phyloP scores from a whole-genome alignment of 2,113 vertebrate genomes.

The Illadopsis cleaveri region DNA sequence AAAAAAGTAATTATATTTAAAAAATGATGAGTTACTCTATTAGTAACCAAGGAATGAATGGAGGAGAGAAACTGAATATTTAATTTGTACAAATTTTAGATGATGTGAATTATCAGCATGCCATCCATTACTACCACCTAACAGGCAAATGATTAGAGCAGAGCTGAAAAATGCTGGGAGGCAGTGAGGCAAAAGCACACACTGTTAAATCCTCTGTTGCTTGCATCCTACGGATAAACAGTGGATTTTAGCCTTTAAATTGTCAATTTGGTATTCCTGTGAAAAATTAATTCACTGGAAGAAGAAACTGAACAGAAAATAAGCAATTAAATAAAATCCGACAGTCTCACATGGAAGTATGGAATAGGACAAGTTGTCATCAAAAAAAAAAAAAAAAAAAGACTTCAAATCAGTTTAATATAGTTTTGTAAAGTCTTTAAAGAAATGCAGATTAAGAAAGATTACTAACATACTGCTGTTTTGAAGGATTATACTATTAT shows the following conservation, averaged over 20 bases:
- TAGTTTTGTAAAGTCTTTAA: neutral
- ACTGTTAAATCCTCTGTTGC: neutral
- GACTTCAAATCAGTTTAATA: neutral
- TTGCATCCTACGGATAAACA: neutral
- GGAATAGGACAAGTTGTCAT: neutral
- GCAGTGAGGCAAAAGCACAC: neutral
- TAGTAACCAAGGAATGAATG: conserved; percentile 25
- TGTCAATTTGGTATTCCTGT: neutral
- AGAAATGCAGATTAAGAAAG: neutral
- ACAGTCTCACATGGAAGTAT: neutral
- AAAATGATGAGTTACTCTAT: conserved; percentile 39
- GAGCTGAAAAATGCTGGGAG: conserved; percentile 7
- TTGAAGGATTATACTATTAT: neutral
- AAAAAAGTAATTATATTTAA: conserved; percentile 24
- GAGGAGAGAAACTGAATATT: conserved; percentile 44
- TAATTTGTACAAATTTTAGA: conserved; percentile 46
- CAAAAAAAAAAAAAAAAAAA: neutral
- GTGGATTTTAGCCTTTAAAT: neutral
- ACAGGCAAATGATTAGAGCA: neutral
- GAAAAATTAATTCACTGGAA: conserved; percentile 1
- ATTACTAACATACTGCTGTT: neutral
- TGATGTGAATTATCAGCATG: neutral
- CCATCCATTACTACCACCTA: neutral
- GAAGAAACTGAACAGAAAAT: neutral
- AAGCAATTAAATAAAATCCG: neutral